These are phyloP conservation scores for Congeria kusceri DNA, from an alignment of 2,888 invertebrate genomes.

Conservation along the genomic window DNA sequence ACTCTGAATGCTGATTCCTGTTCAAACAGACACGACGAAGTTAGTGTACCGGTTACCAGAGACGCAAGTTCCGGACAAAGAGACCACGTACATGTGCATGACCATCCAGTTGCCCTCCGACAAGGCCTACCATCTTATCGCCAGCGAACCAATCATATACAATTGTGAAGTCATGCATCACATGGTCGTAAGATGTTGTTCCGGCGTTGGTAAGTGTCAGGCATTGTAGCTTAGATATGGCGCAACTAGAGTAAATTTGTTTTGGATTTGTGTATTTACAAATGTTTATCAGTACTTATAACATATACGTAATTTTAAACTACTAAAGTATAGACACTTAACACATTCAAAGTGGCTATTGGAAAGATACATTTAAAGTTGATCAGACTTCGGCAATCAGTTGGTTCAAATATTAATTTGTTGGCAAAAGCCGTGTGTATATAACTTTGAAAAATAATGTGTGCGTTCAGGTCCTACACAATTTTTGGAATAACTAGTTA, in stretches of 20 bases:
- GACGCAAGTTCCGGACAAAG: conserved; percentile 60
- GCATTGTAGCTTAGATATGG: too few relatives aligned
- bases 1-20: background rate
- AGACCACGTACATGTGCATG: conserved; percentile 72
- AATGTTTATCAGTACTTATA: too few relatives aligned
- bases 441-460: too few relatives aligned
- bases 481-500: too few relatives aligned
- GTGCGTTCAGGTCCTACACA: too few relatives aligned
- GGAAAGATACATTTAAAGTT: background rate
- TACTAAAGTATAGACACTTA: background rate
- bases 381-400: too few relatives aligned
- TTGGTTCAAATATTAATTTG: background rate
- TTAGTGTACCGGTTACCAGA: conserved; percentile 44
- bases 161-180: conserved; percentile 69
- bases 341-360: background rate
- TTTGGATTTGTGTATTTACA: too few relatives aligned
- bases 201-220: conserved; percentile 4
- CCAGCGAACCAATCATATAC: conserved; percentile 62
- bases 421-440: too few relatives aligned
- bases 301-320: too few relatives aligned
- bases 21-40: conserved; percentile 20
- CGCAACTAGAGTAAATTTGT: too few relatives aligned
- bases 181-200: conserved; percentile 68
- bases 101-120: conserved; percentile 58
- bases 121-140: conserved; percentile 67